Percentiles rank a stretch among this genome's conserved stretches.
These are phyloP conservation scores for Aegotheles bennettii DNA, from an alignment of 2,113 vertebrate species.

Conservation along the genomic window DNA sequence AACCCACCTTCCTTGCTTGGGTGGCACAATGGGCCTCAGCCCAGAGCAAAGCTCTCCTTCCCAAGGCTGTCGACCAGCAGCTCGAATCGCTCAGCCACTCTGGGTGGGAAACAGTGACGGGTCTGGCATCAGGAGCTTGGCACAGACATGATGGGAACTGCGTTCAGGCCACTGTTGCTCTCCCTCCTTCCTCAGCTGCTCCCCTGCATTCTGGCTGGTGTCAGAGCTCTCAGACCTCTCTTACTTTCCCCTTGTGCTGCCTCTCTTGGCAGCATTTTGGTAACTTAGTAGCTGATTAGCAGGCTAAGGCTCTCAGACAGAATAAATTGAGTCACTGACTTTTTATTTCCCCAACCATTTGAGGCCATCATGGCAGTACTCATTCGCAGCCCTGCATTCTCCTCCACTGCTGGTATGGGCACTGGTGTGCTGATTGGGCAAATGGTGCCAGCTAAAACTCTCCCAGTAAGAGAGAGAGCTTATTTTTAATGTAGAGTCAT, in stretches of 20 bases:
- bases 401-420: rapidly evolving
- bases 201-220: not conserved
- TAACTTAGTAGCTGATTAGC: not conserved
- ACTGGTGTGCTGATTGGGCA: not conserved
- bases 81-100: not conserved
- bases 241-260: not conserved
- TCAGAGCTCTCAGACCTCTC: not conserved
- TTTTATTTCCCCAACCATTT: not conserved
- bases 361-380: not conserved
- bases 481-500: not conserved
- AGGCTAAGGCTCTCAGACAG: not conserved
- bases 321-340: not conserved
- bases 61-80: not conserved
- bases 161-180: rapidly evolving
- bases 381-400: not conserved
- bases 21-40: not conserved
- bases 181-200: not conserved
- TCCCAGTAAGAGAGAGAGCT: not conserved
- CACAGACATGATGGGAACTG: not conserved
- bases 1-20: not conserved
- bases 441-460: not conserved
- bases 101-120: not conserved
- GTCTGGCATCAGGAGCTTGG: not conserved
- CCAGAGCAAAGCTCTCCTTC: not conserved
- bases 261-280: not conserved